Evolutionary conservation across 2,797 vertebrate genomes (phyloP).

Genomic region (Ceryle rudis): DNA sequence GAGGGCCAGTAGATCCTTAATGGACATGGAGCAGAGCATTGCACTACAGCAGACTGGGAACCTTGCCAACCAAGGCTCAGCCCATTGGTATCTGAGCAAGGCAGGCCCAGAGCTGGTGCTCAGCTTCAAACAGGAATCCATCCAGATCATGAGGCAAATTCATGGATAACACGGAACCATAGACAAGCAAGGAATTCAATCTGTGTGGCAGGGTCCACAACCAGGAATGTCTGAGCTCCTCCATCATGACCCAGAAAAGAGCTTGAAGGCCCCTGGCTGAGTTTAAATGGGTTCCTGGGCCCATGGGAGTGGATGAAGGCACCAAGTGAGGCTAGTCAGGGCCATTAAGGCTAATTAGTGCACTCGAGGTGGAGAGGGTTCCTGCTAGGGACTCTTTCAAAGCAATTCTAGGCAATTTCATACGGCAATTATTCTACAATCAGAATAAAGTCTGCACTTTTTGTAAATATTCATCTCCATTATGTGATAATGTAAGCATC

Average conservation of each 20-base stretch:
- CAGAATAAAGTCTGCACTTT: neutral
- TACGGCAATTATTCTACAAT: rapidly evolving
- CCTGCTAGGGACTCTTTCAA: neutral
- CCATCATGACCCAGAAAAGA: rapidly evolving
- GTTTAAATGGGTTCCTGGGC: neutral
- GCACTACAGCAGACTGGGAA: neutral
- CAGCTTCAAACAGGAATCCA: neutral
- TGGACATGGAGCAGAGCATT: rapidly evolving
- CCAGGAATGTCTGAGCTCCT: rapidly evolving
- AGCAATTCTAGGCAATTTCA: neutral
- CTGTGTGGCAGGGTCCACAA: rapidly evolving
- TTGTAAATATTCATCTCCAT: neutral
- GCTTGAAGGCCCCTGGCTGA: rapidly evolving
- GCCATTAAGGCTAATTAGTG: neutral
- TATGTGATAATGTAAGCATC: rapidly evolving
- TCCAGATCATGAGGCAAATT: rapidly evolving
- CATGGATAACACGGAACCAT: rapidly evolving
- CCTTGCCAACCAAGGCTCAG: neutral
- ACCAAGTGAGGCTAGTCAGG: neutral
- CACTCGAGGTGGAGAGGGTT: too few species aligned
- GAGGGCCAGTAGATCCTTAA: rapidly evolving
- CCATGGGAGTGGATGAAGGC: neutral
- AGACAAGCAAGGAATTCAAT: rapidly evolving
- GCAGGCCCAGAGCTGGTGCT: neutral
- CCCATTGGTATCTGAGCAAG: rapidly evolving